These are phyloP conservation scores for Loriculus beryllinus DNA, from an alignment of 2,797 vertebrate genomes.

Conservation along the genomic window DNA sequence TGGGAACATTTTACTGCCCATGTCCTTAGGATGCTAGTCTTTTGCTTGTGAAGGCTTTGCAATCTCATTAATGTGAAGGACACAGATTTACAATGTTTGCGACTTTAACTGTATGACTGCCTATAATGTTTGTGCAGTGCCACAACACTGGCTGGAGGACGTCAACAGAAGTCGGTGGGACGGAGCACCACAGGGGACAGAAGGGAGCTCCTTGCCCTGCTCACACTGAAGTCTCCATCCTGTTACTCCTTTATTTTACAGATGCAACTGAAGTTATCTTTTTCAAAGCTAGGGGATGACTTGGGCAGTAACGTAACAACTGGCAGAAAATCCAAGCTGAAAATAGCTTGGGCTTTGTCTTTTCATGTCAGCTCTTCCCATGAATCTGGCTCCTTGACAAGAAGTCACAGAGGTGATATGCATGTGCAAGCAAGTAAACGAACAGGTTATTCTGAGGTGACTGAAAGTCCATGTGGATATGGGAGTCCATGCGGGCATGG, in stretches of 20 bases:
- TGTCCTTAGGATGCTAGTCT: background rate
- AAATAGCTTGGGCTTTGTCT: background rate
- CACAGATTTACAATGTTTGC: background rate
- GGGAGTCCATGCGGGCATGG: background rate
- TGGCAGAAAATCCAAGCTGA: background rate
- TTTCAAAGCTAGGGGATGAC: background rate
- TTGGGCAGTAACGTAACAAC: background rate
- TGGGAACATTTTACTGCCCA: background rate
- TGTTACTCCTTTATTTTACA: background rate
- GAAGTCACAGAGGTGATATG: background rate
- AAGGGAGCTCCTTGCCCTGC: background rate
- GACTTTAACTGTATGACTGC: background rate
- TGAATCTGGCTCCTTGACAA: background rate
- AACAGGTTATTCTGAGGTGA: background rate
- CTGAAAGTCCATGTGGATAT: background rate
- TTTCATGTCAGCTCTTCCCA: background rate
- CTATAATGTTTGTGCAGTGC: background rate
- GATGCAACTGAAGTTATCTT: background rate
- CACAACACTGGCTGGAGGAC: background rate
- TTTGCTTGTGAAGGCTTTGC: background rate
- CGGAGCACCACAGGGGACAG: background rate
- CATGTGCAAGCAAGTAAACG: background rate
- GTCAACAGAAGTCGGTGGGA: background rate
- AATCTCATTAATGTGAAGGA: background rate
- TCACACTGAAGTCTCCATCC: accelerated